Evolutionary conservation across 2,113 vertebrate genomes (phyloP).

Genomic region (Chunga burmeisteri): DNA sequence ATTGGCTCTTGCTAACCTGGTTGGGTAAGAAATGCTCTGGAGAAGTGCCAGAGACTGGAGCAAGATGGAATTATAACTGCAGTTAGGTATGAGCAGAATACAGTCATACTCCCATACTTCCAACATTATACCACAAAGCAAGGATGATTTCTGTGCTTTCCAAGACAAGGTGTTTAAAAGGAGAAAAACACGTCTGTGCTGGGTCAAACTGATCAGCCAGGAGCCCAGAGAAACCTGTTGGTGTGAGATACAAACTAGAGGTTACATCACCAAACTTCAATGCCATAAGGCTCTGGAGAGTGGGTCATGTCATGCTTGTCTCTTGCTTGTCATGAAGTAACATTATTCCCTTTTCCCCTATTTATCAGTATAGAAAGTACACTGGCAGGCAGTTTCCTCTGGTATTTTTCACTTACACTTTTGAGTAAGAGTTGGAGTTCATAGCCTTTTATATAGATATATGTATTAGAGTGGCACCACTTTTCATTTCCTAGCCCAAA

Average conservation of each 20-base stretch:
- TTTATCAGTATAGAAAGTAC: neutral
- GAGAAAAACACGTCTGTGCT: neutral
- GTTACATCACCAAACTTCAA: neutral
- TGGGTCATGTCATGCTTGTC: neutral
- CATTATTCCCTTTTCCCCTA: rapidly evolving
- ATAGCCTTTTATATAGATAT: neutral
- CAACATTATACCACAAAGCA: rapidly evolving
- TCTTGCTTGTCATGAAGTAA: neutral
- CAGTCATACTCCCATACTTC: neutral
- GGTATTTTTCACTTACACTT: neutral
- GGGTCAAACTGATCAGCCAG: neutral
- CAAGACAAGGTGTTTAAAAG: neutral
- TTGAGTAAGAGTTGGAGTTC: neutral
- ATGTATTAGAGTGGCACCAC: neutral
- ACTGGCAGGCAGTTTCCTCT: neutral
- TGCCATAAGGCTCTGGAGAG: neutral
- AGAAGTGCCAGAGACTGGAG: neutral
- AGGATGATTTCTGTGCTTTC: neutral
- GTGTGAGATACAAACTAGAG: neutral
- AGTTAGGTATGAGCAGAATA: neutral
- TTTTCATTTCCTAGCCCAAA: neutral
- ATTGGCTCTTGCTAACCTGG: neutral
- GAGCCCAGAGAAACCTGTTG: neutral
- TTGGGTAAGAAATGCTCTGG: neutral
- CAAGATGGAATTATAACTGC: neutral